Percentiles rank a stretch among this genome's conserved stretches.
Evolutionary conservation across 2,888 invertebrate species (phyloP).

Genomic region (Sminthurides aquaticus): DNA sequence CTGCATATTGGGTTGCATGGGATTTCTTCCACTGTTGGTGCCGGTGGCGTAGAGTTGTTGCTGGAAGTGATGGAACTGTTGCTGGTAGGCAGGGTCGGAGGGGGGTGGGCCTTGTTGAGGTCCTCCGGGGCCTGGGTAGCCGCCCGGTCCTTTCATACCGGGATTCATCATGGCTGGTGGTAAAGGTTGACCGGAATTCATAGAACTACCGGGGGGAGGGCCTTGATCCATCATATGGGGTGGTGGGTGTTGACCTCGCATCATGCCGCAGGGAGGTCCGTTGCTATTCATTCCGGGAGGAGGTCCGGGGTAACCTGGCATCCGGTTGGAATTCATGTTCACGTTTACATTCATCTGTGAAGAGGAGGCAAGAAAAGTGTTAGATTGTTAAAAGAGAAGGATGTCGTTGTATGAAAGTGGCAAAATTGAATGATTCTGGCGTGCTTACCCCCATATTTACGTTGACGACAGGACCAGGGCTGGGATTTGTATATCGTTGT

Average conservation of each 20-base stretch:
- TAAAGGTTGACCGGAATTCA: constrained; percentile 60
- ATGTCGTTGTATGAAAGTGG: too few species aligned
- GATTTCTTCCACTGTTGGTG: constrained; percentile 54
- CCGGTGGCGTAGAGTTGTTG: constrained; percentile 87
- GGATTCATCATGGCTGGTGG: constrained; percentile 60
- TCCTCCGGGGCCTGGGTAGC: constrained; percentile 58
- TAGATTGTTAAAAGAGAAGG: neutral
- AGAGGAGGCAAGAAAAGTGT: neutral
- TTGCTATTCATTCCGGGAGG: constrained; percentile 45
- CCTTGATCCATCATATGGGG: constrained; percentile 44
- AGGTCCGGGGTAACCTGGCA: constrained; percentile 37
- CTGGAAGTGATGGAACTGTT: constrained; percentile 92
- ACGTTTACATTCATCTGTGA: constrained; percentile 44
- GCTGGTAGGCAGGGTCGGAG: constrained; percentile 86
- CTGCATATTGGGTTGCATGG: constrained; percentile 45
- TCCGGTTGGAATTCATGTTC: constrained; percentile 43
- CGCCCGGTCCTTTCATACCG: constrained; percentile 46
- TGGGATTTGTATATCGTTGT: constrained; percentile 77
- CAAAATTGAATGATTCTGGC: neutral
- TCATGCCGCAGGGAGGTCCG: constrained; percentile 44
- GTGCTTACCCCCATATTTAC: constrained; percentile 43
- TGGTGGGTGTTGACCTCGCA: constrained; percentile 35
- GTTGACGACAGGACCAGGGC: constrained; percentile 49
- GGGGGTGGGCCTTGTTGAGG: constrained; percentile 75
- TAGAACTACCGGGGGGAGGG: constrained; percentile 43